These are phyloP conservation scores for Beris morrisii DNA, from an alignment of 2,888 invertebrate species.

Conservation along the genomic window DNA sequence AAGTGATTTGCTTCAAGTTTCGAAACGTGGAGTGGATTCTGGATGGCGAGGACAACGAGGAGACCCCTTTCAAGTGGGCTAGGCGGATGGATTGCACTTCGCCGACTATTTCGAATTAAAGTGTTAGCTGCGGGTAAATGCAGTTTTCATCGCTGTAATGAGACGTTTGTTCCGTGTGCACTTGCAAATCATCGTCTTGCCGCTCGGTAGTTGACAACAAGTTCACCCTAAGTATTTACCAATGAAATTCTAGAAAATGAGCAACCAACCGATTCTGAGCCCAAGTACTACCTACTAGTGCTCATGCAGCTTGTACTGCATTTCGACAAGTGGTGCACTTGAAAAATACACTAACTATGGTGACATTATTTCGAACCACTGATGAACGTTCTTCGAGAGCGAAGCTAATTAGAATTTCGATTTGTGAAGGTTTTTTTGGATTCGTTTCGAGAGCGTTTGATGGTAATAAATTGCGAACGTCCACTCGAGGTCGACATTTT, in stretches of 20 bases:
- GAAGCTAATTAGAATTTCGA: constrained; percentile 31
- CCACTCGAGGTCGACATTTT: constrained; percentile 15
- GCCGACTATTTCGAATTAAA: constrained; percentile 14
- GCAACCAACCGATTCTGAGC: neutral
- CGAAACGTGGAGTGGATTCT: neutral
- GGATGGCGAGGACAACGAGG: neutral
- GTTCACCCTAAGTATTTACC: constrained; percentile 23
- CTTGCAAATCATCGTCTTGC: constrained; percentile 31
- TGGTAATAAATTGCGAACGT: constrained; percentile 16
- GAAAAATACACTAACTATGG: constrained; percentile 21
- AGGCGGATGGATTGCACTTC: constrained; percentile 12
- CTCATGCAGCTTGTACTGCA: neutral
- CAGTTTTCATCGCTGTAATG: constrained; percentile 32
- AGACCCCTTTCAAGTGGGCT: neutral
- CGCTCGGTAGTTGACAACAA: constrained; percentile 1
- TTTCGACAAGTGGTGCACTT: constrained; percentile 7
- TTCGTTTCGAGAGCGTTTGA: constrained; percentile 1
- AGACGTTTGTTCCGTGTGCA: constrained; percentile 29
- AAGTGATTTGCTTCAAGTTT: constrained; percentile 27
- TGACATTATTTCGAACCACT: constrained; percentile 27
- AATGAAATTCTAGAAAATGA: constrained; percentile 16
- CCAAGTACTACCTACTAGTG: neutral
- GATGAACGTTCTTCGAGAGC: constrained; percentile 27
- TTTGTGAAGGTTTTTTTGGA: constrained; percentile 17
- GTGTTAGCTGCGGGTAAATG: constrained; percentile 13